phyloP scores from a whole-genome alignment of 2,113 vertebrate species.

The Gavialis gangeticus region DNA sequence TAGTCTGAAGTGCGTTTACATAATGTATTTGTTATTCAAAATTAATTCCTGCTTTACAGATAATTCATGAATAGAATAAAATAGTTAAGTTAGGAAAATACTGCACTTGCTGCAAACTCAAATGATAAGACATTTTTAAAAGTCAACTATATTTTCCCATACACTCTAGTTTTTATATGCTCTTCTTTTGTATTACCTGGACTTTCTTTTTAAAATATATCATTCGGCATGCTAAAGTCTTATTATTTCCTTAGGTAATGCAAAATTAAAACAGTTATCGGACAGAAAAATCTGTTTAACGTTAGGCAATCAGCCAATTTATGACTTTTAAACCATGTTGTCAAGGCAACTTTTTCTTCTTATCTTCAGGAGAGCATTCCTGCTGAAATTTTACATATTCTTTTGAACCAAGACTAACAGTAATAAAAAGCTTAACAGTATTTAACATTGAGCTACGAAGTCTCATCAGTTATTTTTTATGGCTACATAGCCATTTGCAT shows the following conservation, averaged over 20 bases:
- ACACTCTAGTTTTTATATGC: too few relatives aligned
- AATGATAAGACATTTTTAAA: too few relatives aligned
- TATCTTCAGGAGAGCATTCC: constrained; percentile 13
- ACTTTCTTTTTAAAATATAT: not conserved
- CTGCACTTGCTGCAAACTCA: not conserved
- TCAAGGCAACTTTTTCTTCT: constrained; percentile 30
- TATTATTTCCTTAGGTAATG: constrained; percentile 6
- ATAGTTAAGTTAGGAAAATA: not conserved
- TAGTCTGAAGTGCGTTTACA: rapidly evolving
- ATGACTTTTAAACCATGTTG: constrained; percentile 19
- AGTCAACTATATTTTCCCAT: too few relatives aligned
- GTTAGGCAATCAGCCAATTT: constrained; percentile 47
- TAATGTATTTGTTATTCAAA: not conserved
- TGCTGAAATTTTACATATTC: constrained; percentile 22
- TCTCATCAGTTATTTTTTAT: constrained; percentile 10
- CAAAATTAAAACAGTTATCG: constrained; percentile 28
- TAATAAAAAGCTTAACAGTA: not conserved
- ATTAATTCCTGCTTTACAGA: not conserved
- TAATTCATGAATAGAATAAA: not conserved
- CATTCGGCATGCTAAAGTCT: not conserved
- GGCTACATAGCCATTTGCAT: not conserved
- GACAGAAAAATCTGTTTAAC: constrained; percentile 18
- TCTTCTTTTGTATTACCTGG: not conserved
- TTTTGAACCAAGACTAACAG: constrained; percentile 11
- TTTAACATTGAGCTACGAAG: constrained; percentile 41